These are phyloP conservation scores for Drosophila fungiperda DNA, from an alignment of 2,888 invertebrate species.

Conservation along the genomic window DNA sequence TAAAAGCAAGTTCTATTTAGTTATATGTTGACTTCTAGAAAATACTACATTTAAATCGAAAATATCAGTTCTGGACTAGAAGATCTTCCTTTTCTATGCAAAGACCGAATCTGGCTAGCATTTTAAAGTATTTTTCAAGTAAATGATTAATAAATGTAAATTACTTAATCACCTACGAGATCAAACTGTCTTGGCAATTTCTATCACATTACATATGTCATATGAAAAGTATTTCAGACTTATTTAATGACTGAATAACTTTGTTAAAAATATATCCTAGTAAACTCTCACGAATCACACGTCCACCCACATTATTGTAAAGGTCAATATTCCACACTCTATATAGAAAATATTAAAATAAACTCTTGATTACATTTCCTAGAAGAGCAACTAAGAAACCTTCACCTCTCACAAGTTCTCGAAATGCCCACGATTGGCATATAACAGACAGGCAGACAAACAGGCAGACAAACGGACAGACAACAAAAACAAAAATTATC, in stretches of 20 bases:
- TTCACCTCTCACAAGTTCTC: constrained; percentile 48
- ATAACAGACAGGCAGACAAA: background rate
- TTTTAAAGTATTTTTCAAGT: background rate
- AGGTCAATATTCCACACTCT: background rate
- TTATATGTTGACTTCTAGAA: too few species aligned
- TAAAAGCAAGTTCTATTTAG: too few species aligned
- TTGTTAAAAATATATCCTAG: background rate
- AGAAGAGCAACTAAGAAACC: constrained; percentile 26
- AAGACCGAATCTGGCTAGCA: background rate
- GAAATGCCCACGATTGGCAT: constrained; percentile 25
- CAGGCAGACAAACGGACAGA: too few species aligned
- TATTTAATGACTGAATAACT: background rate
- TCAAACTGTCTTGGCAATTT: background rate
- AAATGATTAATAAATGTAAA: background rate
- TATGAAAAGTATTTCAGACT: background rate
- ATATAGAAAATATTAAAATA: background rate
- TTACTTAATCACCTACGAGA: too few species aligned
- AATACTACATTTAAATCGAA: too few species aligned
- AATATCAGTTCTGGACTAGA: background rate
- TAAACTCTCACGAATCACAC: background rate
- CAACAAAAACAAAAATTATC: background rate
- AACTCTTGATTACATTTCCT: constrained; percentile 14
- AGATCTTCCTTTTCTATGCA: background rate
- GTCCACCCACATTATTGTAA: background rate
- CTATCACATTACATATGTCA: background rate